Conservation (phyloP, 2,797 vertebrate genomes). For the Etheostoma nigrum region DNA sequence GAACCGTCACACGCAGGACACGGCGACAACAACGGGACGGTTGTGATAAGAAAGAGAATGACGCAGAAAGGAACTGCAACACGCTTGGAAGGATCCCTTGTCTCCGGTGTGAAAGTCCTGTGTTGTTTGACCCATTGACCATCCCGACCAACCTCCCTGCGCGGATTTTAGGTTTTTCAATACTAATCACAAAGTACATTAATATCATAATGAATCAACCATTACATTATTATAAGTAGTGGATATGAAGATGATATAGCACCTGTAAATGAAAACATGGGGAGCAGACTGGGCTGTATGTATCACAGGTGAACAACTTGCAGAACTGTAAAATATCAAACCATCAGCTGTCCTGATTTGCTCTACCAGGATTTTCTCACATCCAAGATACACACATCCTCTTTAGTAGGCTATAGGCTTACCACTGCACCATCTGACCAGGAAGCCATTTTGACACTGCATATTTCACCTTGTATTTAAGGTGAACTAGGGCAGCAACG, state of each 20-base stretch:
- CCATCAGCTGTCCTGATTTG: constrained; percentile 10
- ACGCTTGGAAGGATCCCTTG: too few relatives aligned
- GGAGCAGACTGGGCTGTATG: background rate
- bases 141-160: too few relatives aligned
- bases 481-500: background rate
- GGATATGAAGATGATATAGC: background rate
- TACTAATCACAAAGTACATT: background rate
- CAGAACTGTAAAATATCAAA: constrained; percentile 6
- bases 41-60: too few relatives aligned
- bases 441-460: constrained; percentile 31
- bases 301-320: background rate
- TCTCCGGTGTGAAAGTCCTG: too few relatives aligned
- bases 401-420: background rate
- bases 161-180: too few relatives aligned
- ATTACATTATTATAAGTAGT: background rate
- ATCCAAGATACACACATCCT: background rate
- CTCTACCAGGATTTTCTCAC: background rate
- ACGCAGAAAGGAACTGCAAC: too few relatives aligned
- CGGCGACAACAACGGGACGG: too few relatives aligned
- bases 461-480: constrained; percentile 11
- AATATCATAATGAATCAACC: background rate
- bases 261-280: background rate
- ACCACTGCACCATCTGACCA: constrained; percentile 10
- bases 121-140: too few relatives aligned
- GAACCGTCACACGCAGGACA: too few relatives aligned